Percentiles rank a stretch among this genome's conserved stretches.
phyloP scores from a whole-genome alignment of 2,797 vertebrate genomes.

The Varecia variegata region DNA sequence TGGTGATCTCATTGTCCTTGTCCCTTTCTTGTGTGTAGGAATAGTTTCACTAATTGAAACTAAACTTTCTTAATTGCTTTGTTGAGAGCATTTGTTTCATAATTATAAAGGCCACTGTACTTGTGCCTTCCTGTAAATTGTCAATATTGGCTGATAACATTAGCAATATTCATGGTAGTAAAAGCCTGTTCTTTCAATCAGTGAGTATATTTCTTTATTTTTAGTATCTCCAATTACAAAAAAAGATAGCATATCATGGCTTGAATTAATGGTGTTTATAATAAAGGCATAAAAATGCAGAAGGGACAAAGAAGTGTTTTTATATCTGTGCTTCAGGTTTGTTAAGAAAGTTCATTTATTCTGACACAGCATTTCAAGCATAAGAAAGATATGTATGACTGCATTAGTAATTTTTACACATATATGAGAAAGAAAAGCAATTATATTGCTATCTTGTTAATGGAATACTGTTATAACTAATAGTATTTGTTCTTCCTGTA shows the following conservation, averaged over 20 bases:
- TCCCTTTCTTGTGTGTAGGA: slow-evolving; percentile 10
- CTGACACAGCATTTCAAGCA: slow-evolving; percentile 80
- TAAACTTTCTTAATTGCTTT: slow-evolving; percentile 62
- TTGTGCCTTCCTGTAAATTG: neutral
- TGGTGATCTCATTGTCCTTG: slow-evolving; percentile 20
- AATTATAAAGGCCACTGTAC: neutral
- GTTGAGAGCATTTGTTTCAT: slow-evolving; percentile 58
- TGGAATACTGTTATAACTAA: slow-evolving; percentile 78
- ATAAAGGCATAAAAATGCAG: slow-evolving; percentile 86
- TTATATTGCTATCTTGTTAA: slow-evolving; percentile 82
- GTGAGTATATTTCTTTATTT: slow-evolving; percentile 81
- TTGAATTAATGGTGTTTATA: slow-evolving; percentile 86
- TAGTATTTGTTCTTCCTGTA: slow-evolving; percentile 81
- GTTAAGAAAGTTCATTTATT: slow-evolving; percentile 85
- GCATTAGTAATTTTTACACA: slow-evolving; percentile 82
- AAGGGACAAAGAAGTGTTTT: slow-evolving; percentile 83
- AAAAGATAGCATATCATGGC: slow-evolving; percentile 81
- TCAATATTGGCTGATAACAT: slow-evolving; percentile 36
- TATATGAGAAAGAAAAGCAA: slow-evolving; percentile 84
- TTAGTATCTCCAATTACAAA: slow-evolving; percentile 81
- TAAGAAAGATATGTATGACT: slow-evolving; percentile 83
- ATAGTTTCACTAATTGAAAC: slow-evolving; percentile 67
- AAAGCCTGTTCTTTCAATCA: slow-evolving; percentile 73
- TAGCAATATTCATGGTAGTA: neutral
- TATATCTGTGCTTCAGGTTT: slow-evolving; percentile 83